A percentile compares a stretch with the other conserved stretches of the same genome.
These are phyloP conservation scores for Palythoa caribaeorum DNA, from an alignment of 92 coral and sea anemone genomes.

Conservation along the genomic window DNA sequence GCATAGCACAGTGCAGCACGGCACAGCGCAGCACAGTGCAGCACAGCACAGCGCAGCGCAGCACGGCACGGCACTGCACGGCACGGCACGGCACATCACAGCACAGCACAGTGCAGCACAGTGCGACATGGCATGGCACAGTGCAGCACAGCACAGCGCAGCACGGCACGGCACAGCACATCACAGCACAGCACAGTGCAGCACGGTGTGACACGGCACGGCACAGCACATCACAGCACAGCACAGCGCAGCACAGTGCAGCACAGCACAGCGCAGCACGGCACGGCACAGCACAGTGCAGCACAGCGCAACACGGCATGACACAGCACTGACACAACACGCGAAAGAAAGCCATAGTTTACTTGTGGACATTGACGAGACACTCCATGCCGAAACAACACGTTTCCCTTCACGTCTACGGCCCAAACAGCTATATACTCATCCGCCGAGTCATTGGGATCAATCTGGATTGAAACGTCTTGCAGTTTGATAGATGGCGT, in stretches of 20 bases:
- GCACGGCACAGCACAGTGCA: neutral
- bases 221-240: no score
- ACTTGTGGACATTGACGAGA: conserved; percentile 88
- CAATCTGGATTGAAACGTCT: conserved; percentile 89
- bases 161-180: no score
- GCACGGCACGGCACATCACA: neutral
- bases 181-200: no score
- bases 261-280: neutral
- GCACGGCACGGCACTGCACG: neutral
- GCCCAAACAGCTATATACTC: conserved; percentile 89
- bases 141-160: neutral
- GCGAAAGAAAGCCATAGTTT: neutral
- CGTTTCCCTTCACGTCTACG: conserved; percentile 89
- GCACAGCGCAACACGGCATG: no score
- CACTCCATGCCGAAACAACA: conserved; percentile 87
- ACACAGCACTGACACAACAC: neutral
- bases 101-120: neutral
- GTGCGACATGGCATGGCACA: neutral
- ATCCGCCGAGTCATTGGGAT: conserved; percentile 52
- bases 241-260: no score
- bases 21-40: neutral
- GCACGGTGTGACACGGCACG: no score
- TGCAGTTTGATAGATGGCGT: conserved; percentile 79
- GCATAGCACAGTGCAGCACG: neutral
- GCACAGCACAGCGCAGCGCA: neutral